Evolutionary conservation across 2,113 vertebrate genomes (phyloP).

Genomic region (Donacobius atricapilla): DNA sequence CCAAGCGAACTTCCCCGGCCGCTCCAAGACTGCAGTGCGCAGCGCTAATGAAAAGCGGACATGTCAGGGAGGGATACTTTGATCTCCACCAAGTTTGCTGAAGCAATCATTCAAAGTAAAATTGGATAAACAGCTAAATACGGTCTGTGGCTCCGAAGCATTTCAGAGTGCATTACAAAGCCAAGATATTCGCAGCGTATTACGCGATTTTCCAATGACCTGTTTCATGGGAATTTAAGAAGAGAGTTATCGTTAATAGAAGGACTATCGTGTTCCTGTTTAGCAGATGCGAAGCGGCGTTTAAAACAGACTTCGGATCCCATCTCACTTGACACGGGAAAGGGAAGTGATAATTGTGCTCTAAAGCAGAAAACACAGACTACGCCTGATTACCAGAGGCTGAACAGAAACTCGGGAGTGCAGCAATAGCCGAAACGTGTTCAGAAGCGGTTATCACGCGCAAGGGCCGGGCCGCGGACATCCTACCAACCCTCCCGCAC

Average conservation of each 20-base stretch:
- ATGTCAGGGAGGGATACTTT: conserved; percentile 25
- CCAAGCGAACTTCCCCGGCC: neutral
- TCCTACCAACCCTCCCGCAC: neutral
- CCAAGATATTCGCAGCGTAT: conserved; percentile 28
- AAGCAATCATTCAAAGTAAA: conserved; percentile 58
- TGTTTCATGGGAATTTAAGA: conserved; percentile 60
- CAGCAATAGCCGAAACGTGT: neutral
- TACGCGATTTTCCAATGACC: conserved; percentile 48
- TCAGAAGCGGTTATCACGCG: neutral
- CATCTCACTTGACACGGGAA: neutral
- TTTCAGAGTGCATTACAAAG: conserved; percentile 50
- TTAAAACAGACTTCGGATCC: neutral
- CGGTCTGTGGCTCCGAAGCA: conserved; percentile 40
- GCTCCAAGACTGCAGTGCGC: neutral
- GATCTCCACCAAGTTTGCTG: conserved; percentile 65
- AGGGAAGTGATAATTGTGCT: neutral
- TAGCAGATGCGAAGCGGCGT: neutral
- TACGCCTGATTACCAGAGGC: conserved; percentile 10
- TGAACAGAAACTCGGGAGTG: neutral
- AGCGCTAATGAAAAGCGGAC: conserved; percentile 42
- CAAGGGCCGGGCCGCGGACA: neutral
- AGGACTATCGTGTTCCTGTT: neutral
- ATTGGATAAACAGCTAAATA: conserved; percentile 65
- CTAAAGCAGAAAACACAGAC: conserved; percentile 2
- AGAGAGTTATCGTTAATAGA: neutral